These are phyloP conservation scores for Fringilla coelebs DNA, from an alignment of 2,797 vertebrate genomes.

Conservation along the genomic window DNA sequence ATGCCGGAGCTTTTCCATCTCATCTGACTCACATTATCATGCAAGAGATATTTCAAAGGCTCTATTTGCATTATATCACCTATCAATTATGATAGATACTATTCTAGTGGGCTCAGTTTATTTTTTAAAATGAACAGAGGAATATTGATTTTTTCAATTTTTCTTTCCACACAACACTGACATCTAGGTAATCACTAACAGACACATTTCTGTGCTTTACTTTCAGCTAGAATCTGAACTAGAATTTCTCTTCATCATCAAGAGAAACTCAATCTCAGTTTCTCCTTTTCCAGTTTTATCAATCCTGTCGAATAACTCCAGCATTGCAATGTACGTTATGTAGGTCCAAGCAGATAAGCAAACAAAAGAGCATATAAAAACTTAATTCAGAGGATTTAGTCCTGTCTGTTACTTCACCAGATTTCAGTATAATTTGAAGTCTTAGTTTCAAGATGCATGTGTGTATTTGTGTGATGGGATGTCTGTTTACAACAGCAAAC, in stretches of 20 bases:
- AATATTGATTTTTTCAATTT: not conserved
- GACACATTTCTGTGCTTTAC: not conserved
- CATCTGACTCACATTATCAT: not conserved
- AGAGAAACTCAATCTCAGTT: not conserved
- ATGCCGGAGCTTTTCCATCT: not conserved
- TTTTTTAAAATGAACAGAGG: not conserved
- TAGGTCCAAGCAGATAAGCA: not conserved
- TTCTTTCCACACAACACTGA: not conserved
- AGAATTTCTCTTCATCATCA: not conserved
- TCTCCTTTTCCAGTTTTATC: not conserved
- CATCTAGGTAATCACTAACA: not conserved
- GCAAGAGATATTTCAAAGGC: not conserved
- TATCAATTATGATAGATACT: not conserved
- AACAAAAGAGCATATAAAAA: not conserved
- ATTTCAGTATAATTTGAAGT: not conserved
- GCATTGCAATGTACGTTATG: not conserved
- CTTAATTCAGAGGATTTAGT: not conserved
- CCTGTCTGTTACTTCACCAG: not conserved
- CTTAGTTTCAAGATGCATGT: not conserved
- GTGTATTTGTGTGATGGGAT: not conserved
- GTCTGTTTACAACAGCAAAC: not conserved
- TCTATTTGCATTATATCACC: not conserved
- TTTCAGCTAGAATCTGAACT: not conserved
- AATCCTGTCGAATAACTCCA: not conserved
- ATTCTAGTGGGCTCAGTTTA: not conserved